Evolutionary conservation across 2,113 vertebrate genomes (phyloP), one percentile per base, ranked within the genome.

Genomic region (Sprattus sprattus): DNA sequence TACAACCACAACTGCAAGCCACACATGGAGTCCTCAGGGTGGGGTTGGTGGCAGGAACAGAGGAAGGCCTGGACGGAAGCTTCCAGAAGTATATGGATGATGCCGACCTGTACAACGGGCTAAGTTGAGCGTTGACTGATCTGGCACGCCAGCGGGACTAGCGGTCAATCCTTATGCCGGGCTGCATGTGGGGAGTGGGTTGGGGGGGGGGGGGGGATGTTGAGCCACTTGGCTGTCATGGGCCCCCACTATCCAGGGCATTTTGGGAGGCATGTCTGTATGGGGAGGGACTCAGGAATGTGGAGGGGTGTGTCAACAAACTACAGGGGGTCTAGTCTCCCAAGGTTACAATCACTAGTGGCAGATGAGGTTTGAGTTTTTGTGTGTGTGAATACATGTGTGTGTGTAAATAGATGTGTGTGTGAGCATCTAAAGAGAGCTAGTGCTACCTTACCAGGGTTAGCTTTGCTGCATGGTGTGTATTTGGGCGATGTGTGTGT

Each of bases 371-470:
- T 67, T n/a, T 67, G 3, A 25, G 28, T 50, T 18, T 75, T 15
- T 75, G 28, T 50, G 64, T 18, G 28, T n/a, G 28, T 45, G 52
- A 6, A 7, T 83, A 52, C 46, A 10, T 71, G 45, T 45, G 45
- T 6, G 82, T 83, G 7, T 54, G 22, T 28, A 52, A 18, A 25
- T 28, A 52, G 18, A 25, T 44, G 25, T 86, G 78, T 64, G 64
- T 83, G 64, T 86, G 82, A 75, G 10, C 39, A 45, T 67, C 78
- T 49, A 10, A 78, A 78, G 71, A 13, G 13, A 78, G 71, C 11
- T 32, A 78, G 28, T 5, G 11, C 5, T 39, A 39, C 39, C 39
- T 52, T 39, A 39, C 18, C 60, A 50, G 71, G 47, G 71, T 28
- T 54, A 46, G 80, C 52, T 81, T 32, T 44, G 4, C 67, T 81